Conservation (phyloP, 2,888 invertebrate species). For the Dryococelus australis region DNA sequence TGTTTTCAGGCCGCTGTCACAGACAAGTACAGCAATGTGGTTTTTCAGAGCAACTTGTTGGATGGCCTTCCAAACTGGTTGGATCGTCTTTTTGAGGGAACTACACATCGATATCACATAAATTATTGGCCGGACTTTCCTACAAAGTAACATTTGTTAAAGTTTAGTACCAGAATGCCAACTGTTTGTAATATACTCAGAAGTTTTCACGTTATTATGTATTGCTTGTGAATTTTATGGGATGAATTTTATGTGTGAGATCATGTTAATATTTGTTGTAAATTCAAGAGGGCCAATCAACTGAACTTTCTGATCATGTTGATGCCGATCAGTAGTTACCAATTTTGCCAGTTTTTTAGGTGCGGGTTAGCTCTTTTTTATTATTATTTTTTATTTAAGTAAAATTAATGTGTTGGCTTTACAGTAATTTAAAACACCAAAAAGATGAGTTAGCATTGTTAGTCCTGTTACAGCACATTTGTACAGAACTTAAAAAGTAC, state of each 20-base stretch:
- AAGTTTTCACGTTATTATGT: neutral
- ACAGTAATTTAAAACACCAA: too few relatives aligned
- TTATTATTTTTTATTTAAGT: too few relatives aligned
- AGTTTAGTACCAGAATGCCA: neutral
- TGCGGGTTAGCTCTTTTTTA: too few relatives aligned
- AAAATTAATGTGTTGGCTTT: too few relatives aligned
- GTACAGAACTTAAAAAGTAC: too few relatives aligned
- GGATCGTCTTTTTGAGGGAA: conserved; percentile 95
- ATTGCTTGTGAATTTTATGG: conserved; percentile 1
- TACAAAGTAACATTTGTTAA: conserved; percentile 70
- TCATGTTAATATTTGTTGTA: neutral
- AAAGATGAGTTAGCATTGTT: too few relatives aligned
- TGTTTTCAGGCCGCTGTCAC: conserved; percentile 48
- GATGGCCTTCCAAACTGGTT: conserved; percentile 96
- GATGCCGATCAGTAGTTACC: neutral
- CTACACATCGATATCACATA: conserved; percentile 93
- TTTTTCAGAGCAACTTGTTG: conserved; percentile 78
- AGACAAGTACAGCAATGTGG: conserved; percentile 60
- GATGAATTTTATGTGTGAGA: neutral
- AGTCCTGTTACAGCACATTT: too few relatives aligned
- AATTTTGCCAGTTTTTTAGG: too few relatives aligned
- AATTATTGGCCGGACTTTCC: conserved; percentile 99
- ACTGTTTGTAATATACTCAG: neutral
- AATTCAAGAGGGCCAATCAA: neutral
- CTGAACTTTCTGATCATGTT: neutral